phyloP scores from a whole-genome alignment of 2,888 invertebrate species.

The Caenorhabditis angaria region DNA sequence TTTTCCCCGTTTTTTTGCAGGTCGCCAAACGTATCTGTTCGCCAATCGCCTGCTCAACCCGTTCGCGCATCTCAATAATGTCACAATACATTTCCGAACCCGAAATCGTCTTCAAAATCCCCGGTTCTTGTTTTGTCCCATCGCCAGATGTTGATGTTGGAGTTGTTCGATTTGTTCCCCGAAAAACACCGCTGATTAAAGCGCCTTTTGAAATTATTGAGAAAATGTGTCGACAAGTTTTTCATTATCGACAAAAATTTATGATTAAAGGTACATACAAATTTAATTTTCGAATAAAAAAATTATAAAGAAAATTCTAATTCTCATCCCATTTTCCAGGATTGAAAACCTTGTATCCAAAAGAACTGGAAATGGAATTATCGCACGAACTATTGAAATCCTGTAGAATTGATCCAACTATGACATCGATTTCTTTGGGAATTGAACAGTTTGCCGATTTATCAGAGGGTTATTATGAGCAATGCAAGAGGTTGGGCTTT shows the following conservation, averaged over 20 bases:
- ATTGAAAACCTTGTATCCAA: background rate
- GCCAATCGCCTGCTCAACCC: conserved; percentile 78
- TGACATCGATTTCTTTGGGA: conserved; percentile 57
- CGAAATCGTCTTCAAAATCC: conserved; percentile 84
- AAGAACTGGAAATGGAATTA: conserved; percentile 49
- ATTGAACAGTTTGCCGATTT: conserved; percentile 69
- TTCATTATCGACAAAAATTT: conserved; percentile 88
- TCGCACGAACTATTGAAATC: conserved; percentile 60
- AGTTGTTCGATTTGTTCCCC: conserved; percentile 87
- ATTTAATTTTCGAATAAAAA: too few species aligned
- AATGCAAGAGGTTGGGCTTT: conserved; percentile 62
- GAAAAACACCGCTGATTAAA: conserved; percentile 80
- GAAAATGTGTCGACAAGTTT: conserved; percentile 86
- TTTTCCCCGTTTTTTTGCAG: conserved; percentile 73
- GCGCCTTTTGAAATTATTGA: conserved; percentile 85
- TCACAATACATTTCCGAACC: conserved; percentile 91
- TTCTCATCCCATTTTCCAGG: background rate
- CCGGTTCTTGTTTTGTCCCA: conserved; percentile 86
- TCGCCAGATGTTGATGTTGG: conserved; percentile 96
- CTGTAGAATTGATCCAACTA: conserved; percentile 51
- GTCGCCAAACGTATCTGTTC: conserved; percentile 92
- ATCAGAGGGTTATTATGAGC: conserved; percentile 64
- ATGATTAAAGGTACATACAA: conserved; percentile 72
- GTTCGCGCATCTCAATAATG: conserved; percentile 92
- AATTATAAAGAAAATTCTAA: background rate